Evolutionary conservation across 2,888 invertebrate species (phyloP).

Genomic region (Drosophila hamatofila): DNA sequence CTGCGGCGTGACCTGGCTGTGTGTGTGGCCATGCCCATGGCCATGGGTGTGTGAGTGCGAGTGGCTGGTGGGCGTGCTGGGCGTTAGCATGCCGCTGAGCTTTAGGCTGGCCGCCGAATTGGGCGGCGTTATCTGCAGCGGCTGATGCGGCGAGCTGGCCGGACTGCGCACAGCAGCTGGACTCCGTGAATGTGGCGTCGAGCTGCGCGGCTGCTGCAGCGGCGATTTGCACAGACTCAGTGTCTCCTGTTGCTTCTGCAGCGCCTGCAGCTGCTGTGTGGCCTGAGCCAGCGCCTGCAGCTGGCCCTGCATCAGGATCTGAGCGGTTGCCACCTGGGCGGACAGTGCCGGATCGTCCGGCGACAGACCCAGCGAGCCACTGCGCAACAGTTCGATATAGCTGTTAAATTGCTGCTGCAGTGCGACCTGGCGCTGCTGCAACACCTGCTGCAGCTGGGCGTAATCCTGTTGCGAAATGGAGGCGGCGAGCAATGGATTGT

Average conservation of each 20-base stretch:
- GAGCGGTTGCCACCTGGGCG: conserved; percentile 86
- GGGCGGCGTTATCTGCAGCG: conserved; percentile 85
- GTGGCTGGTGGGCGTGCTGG: conserved; percentile 87
- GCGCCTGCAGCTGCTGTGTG: conserved; percentile 92
- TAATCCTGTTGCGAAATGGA: conserved; percentile 83
- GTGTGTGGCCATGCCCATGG: not conserved
- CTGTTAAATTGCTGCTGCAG: conserved; percentile 85
- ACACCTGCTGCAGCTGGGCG: conserved; percentile 82
- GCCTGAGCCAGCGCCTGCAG: conserved; percentile 93
- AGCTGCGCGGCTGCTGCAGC: conserved; percentile 72
- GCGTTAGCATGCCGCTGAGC: conserved; percentile 86
- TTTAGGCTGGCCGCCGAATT: conserved; percentile 85
- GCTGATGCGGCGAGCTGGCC: conserved; percentile 81
- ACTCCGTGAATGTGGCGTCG: conserved; percentile 84
- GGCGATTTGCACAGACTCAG: conserved; percentile 60
- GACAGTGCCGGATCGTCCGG: conserved; percentile 82
- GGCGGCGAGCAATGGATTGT: conserved; percentile 71
- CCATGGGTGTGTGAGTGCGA: conserved; percentile 76
- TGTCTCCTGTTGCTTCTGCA: conserved; percentile 88
- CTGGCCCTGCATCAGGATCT: conserved; percentile 91
- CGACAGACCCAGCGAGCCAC: conserved; percentile 76
- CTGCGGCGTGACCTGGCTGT: conserved; percentile 85
- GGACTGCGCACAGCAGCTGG: conserved; percentile 82
- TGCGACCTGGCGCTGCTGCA: conserved; percentile 84
- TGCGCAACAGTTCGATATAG: conserved; percentile 84